Conservation (phyloP, 1,140 invertebrate species). For the Bombus pascuorum region DNA sequence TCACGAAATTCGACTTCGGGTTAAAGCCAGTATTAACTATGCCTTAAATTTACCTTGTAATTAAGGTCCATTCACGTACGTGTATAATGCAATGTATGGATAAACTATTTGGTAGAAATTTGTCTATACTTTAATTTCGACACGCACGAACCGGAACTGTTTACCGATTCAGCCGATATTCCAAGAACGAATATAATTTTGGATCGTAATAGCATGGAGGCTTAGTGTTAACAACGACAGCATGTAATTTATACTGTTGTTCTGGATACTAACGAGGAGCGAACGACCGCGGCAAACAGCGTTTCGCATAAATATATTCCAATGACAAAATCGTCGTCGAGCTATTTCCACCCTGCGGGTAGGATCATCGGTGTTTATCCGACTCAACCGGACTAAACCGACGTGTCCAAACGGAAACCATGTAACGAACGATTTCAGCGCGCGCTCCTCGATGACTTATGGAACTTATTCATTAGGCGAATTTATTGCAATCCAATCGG, state of each 20-base stretch:
- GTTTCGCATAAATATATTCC: slow-evolving; percentile 9
- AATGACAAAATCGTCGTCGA: not conserved
- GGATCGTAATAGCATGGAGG: not conserved
- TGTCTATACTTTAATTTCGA: too few relatives aligned
- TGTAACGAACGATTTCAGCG: slow-evolving; percentile 56
- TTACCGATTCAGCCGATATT: too few relatives aligned
- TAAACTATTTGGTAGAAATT: too few relatives aligned
- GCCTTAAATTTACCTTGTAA: too few relatives aligned
- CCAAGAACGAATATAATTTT: not conserved
- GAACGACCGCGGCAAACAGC: slow-evolving; percentile 7
- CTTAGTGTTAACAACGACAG: not conserved
- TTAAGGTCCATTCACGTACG: too few relatives aligned
- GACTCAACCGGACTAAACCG: slow-evolving; percentile 21
- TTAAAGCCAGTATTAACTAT: too few relatives aligned
- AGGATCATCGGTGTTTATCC: slow-evolving; percentile 50
- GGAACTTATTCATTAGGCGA: slow-evolving; percentile 61
- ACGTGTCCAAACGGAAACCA: slow-evolving; percentile 3
- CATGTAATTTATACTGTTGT: not conserved
- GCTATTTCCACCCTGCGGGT: not conserved
- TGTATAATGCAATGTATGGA: too few relatives aligned
- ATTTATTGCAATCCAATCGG: slow-evolving; percentile 63
- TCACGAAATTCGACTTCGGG: too few relatives aligned
- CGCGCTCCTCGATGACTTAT: slow-evolving; percentile 54
- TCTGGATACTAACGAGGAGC: not conserved
- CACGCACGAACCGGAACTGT: too few relatives aligned